Evolutionary conservation across 2,797 vertebrate species (phyloP).

Genomic region (Allobates femoralis): DNA sequence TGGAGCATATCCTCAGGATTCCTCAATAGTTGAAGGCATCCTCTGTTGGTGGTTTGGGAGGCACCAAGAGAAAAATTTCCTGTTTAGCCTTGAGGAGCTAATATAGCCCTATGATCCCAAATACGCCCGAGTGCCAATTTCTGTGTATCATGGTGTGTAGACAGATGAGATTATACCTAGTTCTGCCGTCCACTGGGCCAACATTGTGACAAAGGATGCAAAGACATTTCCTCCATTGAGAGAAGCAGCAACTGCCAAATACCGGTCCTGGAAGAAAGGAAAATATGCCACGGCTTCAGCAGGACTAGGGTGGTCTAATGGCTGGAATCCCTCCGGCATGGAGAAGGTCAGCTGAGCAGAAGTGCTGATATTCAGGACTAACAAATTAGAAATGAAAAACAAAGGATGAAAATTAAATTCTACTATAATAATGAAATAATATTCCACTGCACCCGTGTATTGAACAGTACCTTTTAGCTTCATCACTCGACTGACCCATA

Average conservation of each 20-base stretch:
- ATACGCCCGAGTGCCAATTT: no score
- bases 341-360: constrained; percentile 89
- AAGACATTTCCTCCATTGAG: constrained; percentile 95
- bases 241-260: constrained; percentile 91
- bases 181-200: constrained; percentile 86
- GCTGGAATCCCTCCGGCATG: constrained; percentile 86
- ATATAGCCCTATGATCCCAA: no score
- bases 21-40: no score
- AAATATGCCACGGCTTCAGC: constrained; percentile 83
- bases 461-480: no score
- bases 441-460: no score
- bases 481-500: no score
- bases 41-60: no score
- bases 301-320: constrained; percentile 77
- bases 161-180: constrained; percentile 77
- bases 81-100: no score
- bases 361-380: constrained; percentile 95
- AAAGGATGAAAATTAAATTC: not conserved
- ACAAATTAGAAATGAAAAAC: not conserved
- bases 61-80: no score
- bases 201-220: constrained; percentile 86
- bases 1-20: no score
- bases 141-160: not conserved
- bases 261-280: constrained; percentile 87
- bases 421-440: not conserved